Percentiles rank a stretch among this genome's conserved stretches.
Conservation (phyloP, 2,797 vertebrate species). For the Pachyuromys duprasi region DNA sequence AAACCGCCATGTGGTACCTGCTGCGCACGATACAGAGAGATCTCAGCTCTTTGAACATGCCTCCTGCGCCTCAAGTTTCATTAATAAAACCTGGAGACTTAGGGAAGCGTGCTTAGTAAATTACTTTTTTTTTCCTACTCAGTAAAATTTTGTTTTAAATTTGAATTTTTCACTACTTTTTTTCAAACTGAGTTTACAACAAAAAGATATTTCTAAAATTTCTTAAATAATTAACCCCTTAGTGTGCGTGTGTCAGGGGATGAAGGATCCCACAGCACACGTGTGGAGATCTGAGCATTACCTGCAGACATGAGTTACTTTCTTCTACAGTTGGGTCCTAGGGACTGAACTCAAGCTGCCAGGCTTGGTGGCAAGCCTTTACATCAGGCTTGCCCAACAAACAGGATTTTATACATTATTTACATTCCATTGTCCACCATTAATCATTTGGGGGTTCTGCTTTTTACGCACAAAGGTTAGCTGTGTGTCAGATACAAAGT, state of each 20-base stretch:
- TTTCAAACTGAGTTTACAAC: conserved; percentile 2
- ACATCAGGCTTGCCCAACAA: neutral
- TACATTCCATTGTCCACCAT: neutral
- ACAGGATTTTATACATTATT: neutral
- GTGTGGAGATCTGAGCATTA: neutral
- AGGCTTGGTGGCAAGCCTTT: neutral
- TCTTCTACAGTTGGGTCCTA: neutral
- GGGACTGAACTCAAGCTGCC: neutral
- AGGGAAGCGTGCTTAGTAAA: neutral
- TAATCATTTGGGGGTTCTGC: neutral
- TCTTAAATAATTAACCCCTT: neutral
- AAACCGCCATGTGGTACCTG: neutral
- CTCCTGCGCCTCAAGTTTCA: neutral
- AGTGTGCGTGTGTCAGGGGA: neutral
- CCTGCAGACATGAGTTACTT: neutral
- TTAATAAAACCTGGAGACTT: neutral
- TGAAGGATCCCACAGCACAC: neutral
- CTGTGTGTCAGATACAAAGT: neutral
- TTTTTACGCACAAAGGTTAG: neutral
- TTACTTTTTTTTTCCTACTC: neutral
- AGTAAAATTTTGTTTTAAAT: neutral
- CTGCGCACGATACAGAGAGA: neutral
- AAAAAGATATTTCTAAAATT: neutral
- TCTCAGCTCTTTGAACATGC: neutral
- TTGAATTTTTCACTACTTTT: neutral